Evolutionary conservation across 2,113 vertebrate species (phyloP).

Genomic region (Rhabdornis inornatus): DNA sequence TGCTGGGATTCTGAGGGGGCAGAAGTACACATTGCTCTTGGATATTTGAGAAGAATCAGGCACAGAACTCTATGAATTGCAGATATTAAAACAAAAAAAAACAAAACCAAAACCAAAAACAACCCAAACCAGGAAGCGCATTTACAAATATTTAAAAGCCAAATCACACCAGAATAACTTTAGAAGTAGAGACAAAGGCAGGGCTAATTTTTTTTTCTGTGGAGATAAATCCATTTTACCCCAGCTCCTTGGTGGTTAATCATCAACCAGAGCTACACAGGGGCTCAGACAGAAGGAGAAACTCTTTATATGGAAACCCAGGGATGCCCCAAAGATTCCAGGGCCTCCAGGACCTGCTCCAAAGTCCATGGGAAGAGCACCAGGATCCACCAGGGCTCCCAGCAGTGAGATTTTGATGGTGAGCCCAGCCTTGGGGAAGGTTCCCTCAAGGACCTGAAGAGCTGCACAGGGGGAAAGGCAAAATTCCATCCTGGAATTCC

Average conservation of each 20-base stretch:
- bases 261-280: not conserved
- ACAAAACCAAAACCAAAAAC: not conserved
- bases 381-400: not conserved
- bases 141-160: not conserved
- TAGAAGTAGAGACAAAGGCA: not conserved
- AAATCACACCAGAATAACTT: not conserved
- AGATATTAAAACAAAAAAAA: not conserved
- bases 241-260: not conserved
- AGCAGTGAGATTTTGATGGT: rapidly evolving
- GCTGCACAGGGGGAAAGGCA: not conserved
- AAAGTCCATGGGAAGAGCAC: not conserved
- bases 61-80: not conserved
- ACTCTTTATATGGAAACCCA: not conserved
- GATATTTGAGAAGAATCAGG: not conserved
- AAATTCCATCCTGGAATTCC: rapidly evolving
- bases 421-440: rapidly evolving
- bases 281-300: not conserved
- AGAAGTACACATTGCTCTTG: not conserved
- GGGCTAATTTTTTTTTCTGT: not conserved
- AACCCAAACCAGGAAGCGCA: not conserved
- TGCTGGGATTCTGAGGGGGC: not conserved
- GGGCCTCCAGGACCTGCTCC: not conserved
- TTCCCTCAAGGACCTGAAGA: not conserved
- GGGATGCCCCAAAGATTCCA: not conserved
- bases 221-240: not conserved